phyloP scores from a whole-genome alignment of 2,888 invertebrate species.

The Chironomus tentans region DNA sequence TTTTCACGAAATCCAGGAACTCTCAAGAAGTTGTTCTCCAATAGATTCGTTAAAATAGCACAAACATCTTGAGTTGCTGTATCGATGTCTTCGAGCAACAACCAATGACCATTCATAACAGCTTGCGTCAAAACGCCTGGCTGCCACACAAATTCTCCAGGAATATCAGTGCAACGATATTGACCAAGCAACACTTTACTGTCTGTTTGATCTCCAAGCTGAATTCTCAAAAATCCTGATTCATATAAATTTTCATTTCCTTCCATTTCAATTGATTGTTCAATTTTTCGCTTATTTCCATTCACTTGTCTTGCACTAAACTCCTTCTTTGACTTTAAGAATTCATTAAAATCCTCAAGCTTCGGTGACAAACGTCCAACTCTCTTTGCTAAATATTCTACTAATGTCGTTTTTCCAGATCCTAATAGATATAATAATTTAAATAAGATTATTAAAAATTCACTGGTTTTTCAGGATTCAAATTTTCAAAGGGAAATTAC shows the following conservation, averaged over 20 bases:
- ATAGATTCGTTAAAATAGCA: conserved; percentile 71
- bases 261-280: not conserved
- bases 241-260: not conserved
- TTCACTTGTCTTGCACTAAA: not conserved
- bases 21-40: conserved; percentile 71
- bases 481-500: no score
- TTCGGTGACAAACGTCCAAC: conserved; percentile 53
- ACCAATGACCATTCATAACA: conserved; percentile 77
- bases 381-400: conserved; percentile 74
- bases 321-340: conserved; percentile 27
- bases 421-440: conserved; percentile 38
- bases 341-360: conserved; percentile 31
- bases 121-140: conserved; percentile 90
- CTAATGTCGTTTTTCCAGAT: conserved; percentile 85
- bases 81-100: conserved; percentile 92
- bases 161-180: conserved; percentile 82
- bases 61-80: conserved; percentile 88
- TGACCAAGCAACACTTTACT: conserved; percentile 85
- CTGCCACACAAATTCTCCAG: conserved; percentile 95
- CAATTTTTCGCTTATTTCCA: conserved; percentile 1
- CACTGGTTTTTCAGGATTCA: no score
- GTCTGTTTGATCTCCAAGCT: conserved; percentile 94
- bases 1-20: conserved; percentile 85
- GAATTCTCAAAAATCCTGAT: conserved; percentile 68
- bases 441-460: no score